These are phyloP conservation scores for Mustelus asterias DNA, from an alignment of 2,113 vertebrate species.

Conservation along the genomic window DNA sequence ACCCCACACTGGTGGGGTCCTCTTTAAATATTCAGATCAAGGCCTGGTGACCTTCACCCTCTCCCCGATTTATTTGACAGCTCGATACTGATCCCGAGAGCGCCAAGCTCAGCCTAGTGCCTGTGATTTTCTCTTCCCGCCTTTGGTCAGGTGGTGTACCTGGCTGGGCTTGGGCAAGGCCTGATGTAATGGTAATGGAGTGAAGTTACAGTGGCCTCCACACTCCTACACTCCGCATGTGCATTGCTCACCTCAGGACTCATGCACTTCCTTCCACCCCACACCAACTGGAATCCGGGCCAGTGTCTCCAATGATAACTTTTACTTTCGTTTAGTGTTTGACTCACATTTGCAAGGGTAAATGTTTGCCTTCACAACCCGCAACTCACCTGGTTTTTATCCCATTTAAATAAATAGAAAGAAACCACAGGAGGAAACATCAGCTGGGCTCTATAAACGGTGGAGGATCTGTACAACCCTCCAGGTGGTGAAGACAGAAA, in stretches of 20 bases:
- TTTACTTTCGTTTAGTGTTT: not conserved
- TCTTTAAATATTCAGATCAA: not conserved
- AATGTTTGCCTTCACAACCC: not conserved
- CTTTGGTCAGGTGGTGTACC: not conserved
- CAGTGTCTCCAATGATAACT: not conserved
- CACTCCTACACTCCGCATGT: not conserved
- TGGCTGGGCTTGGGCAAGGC: not conserved
- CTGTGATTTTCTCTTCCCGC: not conserved
- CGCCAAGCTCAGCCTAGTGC: not conserved
- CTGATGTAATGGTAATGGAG: too few species aligned
- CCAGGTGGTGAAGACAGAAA: not conserved
- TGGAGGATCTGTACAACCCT: not conserved
- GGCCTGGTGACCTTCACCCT: not conserved
- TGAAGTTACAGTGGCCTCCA: not conserved
- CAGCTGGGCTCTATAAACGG: not conserved
- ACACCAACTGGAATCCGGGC: not conserved
- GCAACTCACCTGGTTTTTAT: not conserved
- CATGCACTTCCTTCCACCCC: not conserved
- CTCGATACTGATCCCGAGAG: not conserved
- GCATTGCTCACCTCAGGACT: not conserved
- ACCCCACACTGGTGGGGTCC: not conserved
- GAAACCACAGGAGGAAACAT: not conserved
- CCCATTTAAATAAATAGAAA: not conserved
- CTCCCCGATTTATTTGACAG: not conserved
- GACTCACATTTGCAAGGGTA: not conserved